Conservation (phyloP, 2,113 vertebrate genomes). For the Gnathonemus echidnorhynchus region DNA sequence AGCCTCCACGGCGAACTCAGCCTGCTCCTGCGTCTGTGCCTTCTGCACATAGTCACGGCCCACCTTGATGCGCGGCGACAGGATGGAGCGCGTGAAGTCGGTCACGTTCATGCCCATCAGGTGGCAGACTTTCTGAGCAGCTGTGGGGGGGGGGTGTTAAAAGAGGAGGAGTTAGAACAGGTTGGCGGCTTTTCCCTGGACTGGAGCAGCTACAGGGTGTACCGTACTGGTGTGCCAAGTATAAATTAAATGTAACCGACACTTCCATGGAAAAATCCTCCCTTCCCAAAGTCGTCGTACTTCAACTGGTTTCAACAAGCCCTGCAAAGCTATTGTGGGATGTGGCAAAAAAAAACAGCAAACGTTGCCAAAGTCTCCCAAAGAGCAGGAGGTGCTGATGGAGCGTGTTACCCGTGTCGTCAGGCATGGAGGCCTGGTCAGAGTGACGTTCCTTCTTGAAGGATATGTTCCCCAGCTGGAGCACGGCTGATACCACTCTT, state of each 20-base stretch:
- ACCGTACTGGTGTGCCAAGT: not conserved
- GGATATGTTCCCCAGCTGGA: slow-evolving; percentile 92
- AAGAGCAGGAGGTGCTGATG: not conserved
- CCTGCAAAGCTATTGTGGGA: not conserved
- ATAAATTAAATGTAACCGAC: not conserved
- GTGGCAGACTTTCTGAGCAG: slow-evolving; percentile 92
- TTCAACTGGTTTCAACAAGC: not conserved
- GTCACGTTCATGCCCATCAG: slow-evolving; percentile 96
- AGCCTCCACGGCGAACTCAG: slow-evolving; percentile 94
- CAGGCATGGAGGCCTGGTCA: slow-evolving; percentile 97
- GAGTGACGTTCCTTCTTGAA: slow-evolving; percentile 98
- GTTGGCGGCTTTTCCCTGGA: not conserved
- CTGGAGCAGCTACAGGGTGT: not conserved
- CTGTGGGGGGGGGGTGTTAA: slow-evolving; percentile 41
- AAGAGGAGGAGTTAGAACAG: not conserved
- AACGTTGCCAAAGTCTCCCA: not conserved
- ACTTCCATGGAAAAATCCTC: not conserved
- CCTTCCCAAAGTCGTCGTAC: not conserved
- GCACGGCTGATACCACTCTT: slow-evolving; percentile 84
- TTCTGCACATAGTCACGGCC: slow-evolving; percentile 96
- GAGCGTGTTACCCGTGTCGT: slow-evolving; percentile 74
- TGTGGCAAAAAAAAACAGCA: not conserved
- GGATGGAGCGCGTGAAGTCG: slow-evolving; percentile 90
- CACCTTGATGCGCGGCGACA: slow-evolving; percentile 92
- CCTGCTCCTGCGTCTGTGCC: slow-evolving; percentile 97